Evolutionary conservation across 2,888 invertebrate species (phyloP).

Genomic region (Lumbricus terrestris): DNA sequence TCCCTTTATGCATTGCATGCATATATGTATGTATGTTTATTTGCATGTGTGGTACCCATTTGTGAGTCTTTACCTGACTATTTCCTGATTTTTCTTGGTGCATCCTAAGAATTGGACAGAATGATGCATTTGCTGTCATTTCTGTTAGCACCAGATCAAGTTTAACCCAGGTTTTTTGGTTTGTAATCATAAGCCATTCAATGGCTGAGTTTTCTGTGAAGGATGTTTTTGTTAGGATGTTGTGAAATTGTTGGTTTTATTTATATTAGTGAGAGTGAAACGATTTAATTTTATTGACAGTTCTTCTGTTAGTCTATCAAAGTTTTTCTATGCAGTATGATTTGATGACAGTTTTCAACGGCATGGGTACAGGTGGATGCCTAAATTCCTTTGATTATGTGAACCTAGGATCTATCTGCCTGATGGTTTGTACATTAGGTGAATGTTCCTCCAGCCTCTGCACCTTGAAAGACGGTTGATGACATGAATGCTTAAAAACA

Average conservation of each 20-base stretch:
- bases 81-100: neutral
- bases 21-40: conserved; percentile 8
- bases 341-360: neutral
- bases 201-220: neutral
- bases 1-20: neutral
- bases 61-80: neutral
- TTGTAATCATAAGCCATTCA: neutral
- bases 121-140: neutral
- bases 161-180: neutral
- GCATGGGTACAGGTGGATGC: neutral
- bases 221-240: neutral
- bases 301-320: neutral
- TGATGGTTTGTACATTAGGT: neutral
- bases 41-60: neutral
- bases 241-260: neutral
- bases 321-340: neutral
- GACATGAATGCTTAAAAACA: neutral
- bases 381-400: neutral
- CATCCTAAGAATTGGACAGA: neutral
- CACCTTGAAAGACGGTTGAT: neutral
- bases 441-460: neutral
- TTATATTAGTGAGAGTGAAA: neutral
- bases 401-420: neutral
- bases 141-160: neutral
- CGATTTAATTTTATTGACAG: neutral